Evolutionary conservation across 2,888 invertebrate species (phyloP).

Genomic region (Melanophora roralis): DNA sequence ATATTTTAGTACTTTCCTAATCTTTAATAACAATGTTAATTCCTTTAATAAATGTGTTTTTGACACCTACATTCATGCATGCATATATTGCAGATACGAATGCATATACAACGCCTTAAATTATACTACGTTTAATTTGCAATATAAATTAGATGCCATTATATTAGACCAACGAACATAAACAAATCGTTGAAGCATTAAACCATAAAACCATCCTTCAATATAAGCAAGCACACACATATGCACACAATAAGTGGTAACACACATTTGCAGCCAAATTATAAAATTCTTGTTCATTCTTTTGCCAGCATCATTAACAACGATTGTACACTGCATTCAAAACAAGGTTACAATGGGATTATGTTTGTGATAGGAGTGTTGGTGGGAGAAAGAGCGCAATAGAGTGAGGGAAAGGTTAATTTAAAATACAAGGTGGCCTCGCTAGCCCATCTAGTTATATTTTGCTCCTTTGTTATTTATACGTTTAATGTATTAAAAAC

Average conservation of each 20-base stretch:
- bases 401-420: neutral
- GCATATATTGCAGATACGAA: too few species aligned
- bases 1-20: too few species aligned
- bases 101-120: conserved; percentile 17
- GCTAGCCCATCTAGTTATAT: too few species aligned
- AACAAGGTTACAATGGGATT: neutral
- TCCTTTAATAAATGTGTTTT: too few species aligned
- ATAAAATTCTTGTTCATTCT: neutral
- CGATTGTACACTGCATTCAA: neutral
- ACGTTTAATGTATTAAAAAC: too few species aligned
- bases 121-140: conserved; percentile 19
- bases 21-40: neutral
- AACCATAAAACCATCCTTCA: conserved; percentile 52
- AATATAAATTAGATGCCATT: conserved; percentile 45
- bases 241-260: neutral
- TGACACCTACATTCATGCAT: too few species aligned
- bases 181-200: conserved; percentile 50
- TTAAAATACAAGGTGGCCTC: too few species aligned
- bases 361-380: too few species aligned
- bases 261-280: too few species aligned
- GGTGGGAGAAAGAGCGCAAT: neutral
- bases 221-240: conserved; percentile 16
- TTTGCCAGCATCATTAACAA: neutral
- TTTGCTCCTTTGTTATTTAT: too few species aligned
- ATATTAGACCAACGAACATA: conserved; percentile 21